Percentiles rank a stretch among this genome's conserved stretches.
phyloP scores from a whole-genome alignment of 2,113 vertebrate species.

The Prochilodus magdalenae region DNA sequence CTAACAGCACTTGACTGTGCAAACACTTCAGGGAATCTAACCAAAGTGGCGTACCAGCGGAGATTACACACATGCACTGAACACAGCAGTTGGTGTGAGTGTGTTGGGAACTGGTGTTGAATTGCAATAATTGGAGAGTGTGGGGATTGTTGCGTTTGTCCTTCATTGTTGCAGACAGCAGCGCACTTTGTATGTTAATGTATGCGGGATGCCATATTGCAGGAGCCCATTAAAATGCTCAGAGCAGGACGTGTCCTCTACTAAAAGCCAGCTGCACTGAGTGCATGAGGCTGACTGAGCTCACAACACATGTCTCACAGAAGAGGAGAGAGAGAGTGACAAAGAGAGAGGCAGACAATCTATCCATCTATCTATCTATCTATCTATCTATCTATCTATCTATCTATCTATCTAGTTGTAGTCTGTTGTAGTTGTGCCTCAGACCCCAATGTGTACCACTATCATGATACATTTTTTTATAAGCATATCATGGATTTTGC shows the following conservation, averaged over 20 bases:
- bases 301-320: background rate
- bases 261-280: background rate
- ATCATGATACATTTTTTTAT: too few relatives aligned
- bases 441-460: too few relatives aligned
- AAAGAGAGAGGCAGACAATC: background rate
- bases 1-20: background rate
- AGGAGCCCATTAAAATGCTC: conserved; percentile 35
- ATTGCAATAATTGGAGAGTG: conserved; percentile 34
- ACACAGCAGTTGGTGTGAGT: conserved; percentile 17
- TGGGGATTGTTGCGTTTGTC: conserved; percentile 26
- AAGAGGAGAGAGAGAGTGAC: background rate
- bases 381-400: too few relatives aligned
- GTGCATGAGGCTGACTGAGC: background rate
- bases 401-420: too few relatives aligned
- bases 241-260: conserved; percentile 36
- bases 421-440: too few relatives aligned
- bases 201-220: conserved; percentile 29
- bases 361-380: too few relatives aligned
- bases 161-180: background rate
- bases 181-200: conserved; percentile 34
- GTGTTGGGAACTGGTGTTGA: conserved; percentile 8
- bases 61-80: conserved; percentile 17
- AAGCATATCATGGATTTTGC: too few relatives aligned
- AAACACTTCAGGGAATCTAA: background rate
- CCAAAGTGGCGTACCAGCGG: background rate